Evolutionary conservation across 2,888 invertebrate species (phyloP), one percentile per base, ranked within the genome.

Genomic region (Lasioglossum malachurum): DNA sequence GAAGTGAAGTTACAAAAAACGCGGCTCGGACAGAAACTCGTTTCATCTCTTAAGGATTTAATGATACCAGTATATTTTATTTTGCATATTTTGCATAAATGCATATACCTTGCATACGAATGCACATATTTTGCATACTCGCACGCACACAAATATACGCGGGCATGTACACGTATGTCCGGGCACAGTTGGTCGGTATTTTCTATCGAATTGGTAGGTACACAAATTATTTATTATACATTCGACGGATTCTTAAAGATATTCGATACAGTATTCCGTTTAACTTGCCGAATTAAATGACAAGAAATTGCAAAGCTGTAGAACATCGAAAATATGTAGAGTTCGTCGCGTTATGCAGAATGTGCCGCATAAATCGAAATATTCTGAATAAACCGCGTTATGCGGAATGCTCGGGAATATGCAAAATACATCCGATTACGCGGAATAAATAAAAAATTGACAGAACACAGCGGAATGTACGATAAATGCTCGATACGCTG

Each of bases 41-140:
- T 64, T 64, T 64, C 64, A 64, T 64, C 64, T 35, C 64, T 64
- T 64, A 64, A 64, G 64, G 64, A 64, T 64, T 64, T 64, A 64
- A 64, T 64, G 64, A 35, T 64, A 64, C 31, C 64, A 19, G 64
- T 64, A 64, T 64, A 64, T 64, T 64, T 64, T 64, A 64, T 64
- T 64, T 64, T 64, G 64, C 64, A 64, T 64, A 31, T 64, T 64
- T 64, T 64, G 64, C 64, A 64, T 64, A 64, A 64, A 64, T 64
- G 64, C 64, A 64, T 64, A 64, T 3, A 64, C 64, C 64, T 31
- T 35, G 64, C 64, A 64, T 64, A 64, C 31, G 64, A 64, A 64
- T 31, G 31, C 64, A 35, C 19, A 64, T 19, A 64, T 64, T 64
- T 64, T 64, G 64, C 64, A 64, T 64, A 64, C 19, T 16, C 8